These are phyloP conservation scores for Trissolcus brochymenae DNA, from an alignment of 2,888 invertebrate genomes.

Conservation along the genomic window DNA sequence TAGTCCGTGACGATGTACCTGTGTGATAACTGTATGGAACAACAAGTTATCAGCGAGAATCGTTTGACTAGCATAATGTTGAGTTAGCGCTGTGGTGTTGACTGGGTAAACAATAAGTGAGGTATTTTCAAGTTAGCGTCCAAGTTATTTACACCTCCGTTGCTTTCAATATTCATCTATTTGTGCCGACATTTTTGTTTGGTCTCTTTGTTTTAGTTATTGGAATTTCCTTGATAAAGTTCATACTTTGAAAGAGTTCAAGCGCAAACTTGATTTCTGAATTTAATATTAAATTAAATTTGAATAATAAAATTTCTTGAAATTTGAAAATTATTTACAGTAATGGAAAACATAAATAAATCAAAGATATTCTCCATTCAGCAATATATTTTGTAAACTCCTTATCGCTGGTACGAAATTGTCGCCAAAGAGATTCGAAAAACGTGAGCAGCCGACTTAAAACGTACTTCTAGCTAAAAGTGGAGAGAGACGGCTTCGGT, in stretches of 20 bases:
- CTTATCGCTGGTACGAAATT: constrained; percentile 40
- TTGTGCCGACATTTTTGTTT: too few species aligned
- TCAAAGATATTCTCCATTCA: constrained; percentile 37
- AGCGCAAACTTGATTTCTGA: too few species aligned
- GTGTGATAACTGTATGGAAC: constrained; percentile 6
- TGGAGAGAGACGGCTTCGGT: constrained; percentile 42
- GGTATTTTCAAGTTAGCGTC: constrained; percentile 3
- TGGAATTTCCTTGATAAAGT: too few species aligned
- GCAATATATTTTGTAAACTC: constrained; percentile 37
- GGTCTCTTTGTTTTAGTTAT: too few species aligned
- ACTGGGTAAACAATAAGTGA: constrained; percentile 30
- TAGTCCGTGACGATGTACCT: constrained; percentile 13
- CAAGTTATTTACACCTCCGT: too few species aligned
- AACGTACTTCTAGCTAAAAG: constrained; percentile 34
- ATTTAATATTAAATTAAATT: too few species aligned
- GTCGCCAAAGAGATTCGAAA: constrained; percentile 51
- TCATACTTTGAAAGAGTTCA: too few species aligned
- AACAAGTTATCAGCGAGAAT: constrained; percentile 27
- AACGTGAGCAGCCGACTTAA: constrained; percentile 44
- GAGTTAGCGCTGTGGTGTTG: constrained; percentile 26
- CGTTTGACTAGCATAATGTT: constrained; percentile 30
- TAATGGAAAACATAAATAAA: constrained; percentile 31
- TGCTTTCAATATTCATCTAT: too few species aligned
- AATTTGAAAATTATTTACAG: constrained; percentile 12
- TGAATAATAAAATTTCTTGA: too few species aligned